Evolutionary conservation across 2,888 invertebrate species (phyloP), one percentile per base, ranked within the genome.

Genomic region (Altica lythri): DNA sequence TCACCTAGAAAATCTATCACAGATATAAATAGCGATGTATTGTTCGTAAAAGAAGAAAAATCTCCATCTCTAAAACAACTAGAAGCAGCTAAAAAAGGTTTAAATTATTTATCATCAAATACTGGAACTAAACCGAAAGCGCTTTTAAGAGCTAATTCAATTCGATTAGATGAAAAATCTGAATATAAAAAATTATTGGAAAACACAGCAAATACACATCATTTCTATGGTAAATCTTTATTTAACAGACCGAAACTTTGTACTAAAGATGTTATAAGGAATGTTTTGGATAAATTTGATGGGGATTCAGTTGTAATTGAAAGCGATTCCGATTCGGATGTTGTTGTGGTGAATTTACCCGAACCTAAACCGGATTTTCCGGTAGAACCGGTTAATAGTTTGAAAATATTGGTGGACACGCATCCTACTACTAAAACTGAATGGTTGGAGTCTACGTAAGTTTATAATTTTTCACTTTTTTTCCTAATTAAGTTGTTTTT

Each of bases 381-480:
- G 59, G 71, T 76, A 1, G 72, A 70, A 19, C 71, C 72, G 12
- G 64, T 76, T 3, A 87, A 86, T 68, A 78, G 84, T 18, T 74
- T 86, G 14, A 79, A 80, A 63, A 81, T 81, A 17, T 79, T 81
- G 2, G 75, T 81, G n/a, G 81, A 77, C 64, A 78, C 80, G n/a
- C n/a, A n/a, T n/a, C n/a, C n/a, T n/a, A n/a, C n/a, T n/a, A n/a
- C 80, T 4, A 79, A 80, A 12, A 68, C 71, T 0, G 77, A 81
- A 55, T 86, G 84, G 84, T 69, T 86, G 4, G 59, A 72, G 2
- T 79, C 81, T 59, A 67, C 83, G 75, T 76, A 70, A 74, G 75
- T 75, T 4, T 5, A 5, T 34, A n/a, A 40, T 16, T 8, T 52
- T 30, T 40, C 34, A 44, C 6, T 25, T 34, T 29, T 32, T 29